Evolutionary conservation across 1,140 invertebrate species (phyloP).

Genomic region (Pantala flavescens): DNA sequence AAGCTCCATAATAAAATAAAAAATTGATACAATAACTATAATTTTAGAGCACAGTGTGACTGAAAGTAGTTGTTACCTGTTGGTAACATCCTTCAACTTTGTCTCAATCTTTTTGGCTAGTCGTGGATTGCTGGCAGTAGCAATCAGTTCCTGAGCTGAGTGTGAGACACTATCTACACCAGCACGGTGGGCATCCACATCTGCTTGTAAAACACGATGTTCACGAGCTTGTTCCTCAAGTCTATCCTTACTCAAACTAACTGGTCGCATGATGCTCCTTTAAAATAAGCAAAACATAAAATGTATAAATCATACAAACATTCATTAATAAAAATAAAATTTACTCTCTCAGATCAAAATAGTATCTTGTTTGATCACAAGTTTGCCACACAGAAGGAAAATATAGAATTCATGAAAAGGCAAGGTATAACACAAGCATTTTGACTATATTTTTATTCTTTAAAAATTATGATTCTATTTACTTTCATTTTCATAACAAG

Average conservation of each 20-base stretch:
- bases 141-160: constrained; percentile 66
- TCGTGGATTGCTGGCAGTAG: constrained; percentile 69
- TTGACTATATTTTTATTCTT: no score
- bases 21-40: neutral
- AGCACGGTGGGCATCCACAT: constrained; percentile 72
- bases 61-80: constrained; percentile 27
- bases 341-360: no score
- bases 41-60: neutral
- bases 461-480: no score
- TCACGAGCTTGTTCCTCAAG: constrained; percentile 82
- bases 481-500: no score
- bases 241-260: constrained; percentile 77
- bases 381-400: no score
- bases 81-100: constrained; percentile 73
- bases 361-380: no score
- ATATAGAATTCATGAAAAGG: no score
- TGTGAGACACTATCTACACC: constrained; percentile 72
- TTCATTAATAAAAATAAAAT: neutral
- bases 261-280: constrained; percentile 62
- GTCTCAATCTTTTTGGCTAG: constrained; percentile 82
- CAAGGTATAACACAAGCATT: no score
- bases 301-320: constrained; percentile 4
- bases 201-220: constrained; percentile 64
- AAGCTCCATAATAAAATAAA: neutral
- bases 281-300: constrained; percentile 21